Evolutionary conservation across 2,113 vertebrate species (phyloP).

Genomic region (Saimiri boliviensis): DNA sequence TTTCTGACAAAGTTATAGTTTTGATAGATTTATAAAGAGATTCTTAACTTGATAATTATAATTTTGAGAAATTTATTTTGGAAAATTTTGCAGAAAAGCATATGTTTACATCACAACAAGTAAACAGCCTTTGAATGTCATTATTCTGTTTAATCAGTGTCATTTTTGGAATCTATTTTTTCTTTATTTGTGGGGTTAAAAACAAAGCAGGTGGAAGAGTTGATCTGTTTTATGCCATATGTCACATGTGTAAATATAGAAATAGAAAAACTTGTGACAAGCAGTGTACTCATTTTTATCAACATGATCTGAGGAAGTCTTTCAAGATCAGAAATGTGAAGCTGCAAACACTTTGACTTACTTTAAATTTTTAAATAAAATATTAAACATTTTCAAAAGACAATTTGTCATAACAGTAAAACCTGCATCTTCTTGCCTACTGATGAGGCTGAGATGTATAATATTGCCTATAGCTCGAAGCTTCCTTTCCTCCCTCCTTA

Average conservation of each 20-base stretch:
- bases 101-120: not conserved
- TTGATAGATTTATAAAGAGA: not conserved
- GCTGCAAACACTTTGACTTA: not conserved
- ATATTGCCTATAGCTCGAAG: not conserved
- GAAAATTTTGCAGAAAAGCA: not conserved
- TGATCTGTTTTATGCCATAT: not conserved
- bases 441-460: not conserved
- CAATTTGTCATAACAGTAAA: not conserved
- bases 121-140: not conserved
- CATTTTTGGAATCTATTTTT: not conserved
- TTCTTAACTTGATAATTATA: not conserved
- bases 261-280: not conserved
- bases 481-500: not conserved
- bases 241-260: not conserved
- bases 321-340: not conserved
- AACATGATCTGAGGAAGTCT: not conserved
- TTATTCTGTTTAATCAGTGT: not conserved
- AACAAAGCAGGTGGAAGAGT: not conserved
- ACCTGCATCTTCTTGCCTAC: not conserved
- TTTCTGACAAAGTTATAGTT: not conserved
- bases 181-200: slow-evolving; percentile 9
- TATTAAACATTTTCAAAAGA: not conserved
- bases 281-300: not conserved
- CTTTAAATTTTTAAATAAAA: not conserved
- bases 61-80: slow-evolving; percentile 14